Percentiles rank a stretch among this genome's conserved stretches.
Evolutionary conservation across 2,797 vertebrate genomes (phyloP).

Genomic region (Perodicticus potto): DNA sequence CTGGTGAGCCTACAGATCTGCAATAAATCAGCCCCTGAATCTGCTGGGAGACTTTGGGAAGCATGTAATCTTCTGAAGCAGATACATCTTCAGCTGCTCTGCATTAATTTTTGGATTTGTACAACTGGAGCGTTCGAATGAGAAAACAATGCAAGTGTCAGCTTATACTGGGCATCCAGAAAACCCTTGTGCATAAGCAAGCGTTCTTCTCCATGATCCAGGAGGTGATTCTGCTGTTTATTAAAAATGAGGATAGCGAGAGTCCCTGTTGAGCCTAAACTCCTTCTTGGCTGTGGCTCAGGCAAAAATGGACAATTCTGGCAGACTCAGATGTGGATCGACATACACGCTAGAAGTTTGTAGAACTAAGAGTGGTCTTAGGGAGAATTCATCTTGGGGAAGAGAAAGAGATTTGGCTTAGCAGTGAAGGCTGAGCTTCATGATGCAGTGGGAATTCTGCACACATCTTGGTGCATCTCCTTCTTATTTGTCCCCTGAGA

Average conservation of each 20-base stretch:
- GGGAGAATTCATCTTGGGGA: not conserved
- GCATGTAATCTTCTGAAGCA: slow-evolving; percentile 7
- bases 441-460: not conserved
- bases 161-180: not conserved
- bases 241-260: not conserved
- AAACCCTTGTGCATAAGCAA: slow-evolving; percentile 6
- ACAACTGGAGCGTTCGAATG: not conserved
- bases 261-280: not conserved
- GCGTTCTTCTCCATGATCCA: not conserved
- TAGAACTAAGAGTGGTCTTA: not conserved
- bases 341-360: not conserved
- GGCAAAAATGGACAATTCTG: not conserved
- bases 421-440: not conserved
- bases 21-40: slow-evolving; percentile 49
- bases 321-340: not conserved
- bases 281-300: not conserved
- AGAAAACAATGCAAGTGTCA: slow-evolving; percentile 19
- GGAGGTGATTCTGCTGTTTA: not conserved
- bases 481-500: not conserved
- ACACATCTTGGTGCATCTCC: not conserved
- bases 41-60: slow-evolving; percentile 18
- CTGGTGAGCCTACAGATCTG: slow-evolving; percentile 24
- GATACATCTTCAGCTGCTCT: slow-evolving; percentile 46
- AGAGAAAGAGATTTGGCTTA: not conserved
- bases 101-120: slow-evolving; percentile 57